Evolutionary conservation across 1,140 invertebrate species (phyloP).

Genomic region (Apis dorsata): DNA sequence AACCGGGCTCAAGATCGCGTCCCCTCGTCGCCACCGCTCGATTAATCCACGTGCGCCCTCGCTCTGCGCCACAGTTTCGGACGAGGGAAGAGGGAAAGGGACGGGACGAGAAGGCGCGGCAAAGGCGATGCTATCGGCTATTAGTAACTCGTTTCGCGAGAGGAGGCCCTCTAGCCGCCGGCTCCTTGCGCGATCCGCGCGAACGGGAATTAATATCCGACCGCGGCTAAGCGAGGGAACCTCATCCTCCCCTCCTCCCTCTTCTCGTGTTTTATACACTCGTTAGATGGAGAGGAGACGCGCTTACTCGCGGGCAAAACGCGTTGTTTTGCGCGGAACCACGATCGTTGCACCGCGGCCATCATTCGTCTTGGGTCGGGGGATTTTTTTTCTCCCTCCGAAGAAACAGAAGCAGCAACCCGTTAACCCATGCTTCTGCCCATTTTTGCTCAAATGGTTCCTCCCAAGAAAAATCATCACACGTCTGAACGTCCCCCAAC

Average conservation of each 20-base stretch:
- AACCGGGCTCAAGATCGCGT: background rate
- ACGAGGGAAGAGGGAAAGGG: background rate
- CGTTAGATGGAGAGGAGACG: slow-evolving; percentile 7
- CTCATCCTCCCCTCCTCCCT: background rate
- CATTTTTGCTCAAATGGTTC: no score
- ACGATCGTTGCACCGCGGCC: slow-evolving; percentile 7
- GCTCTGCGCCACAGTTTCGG: background rate
- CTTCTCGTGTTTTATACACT: slow-evolving; percentile 19
- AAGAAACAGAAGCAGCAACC: slow-evolving; percentile 14
- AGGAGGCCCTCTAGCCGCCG: background rate
- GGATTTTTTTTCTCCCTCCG: background rate
- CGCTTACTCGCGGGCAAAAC: background rate
- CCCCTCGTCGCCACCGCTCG: slow-evolving; percentile 22
- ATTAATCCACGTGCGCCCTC: slow-evolving; percentile 22
- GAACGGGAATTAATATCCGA: slow-evolving; percentile 48
- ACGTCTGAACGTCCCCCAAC: no score
- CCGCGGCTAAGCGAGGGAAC: slow-evolving; percentile 5
- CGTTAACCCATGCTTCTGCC: slow-evolving; percentile 18
- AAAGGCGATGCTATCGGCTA: slow-evolving; percentile 30
- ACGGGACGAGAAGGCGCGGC: background rate
- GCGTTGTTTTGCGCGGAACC: slow-evolving; percentile 17
- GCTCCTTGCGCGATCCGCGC: slow-evolving; percentile 26
- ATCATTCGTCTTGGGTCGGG: slow-evolving; percentile 12
- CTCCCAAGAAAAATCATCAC: no score
- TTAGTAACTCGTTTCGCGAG: slow-evolving; percentile 32